A percentile compares a stretch with the other conserved stretches of the same genome.
Conservation (phyloP, 2,113 vertebrate species). For the Myotis davidii region DNA sequence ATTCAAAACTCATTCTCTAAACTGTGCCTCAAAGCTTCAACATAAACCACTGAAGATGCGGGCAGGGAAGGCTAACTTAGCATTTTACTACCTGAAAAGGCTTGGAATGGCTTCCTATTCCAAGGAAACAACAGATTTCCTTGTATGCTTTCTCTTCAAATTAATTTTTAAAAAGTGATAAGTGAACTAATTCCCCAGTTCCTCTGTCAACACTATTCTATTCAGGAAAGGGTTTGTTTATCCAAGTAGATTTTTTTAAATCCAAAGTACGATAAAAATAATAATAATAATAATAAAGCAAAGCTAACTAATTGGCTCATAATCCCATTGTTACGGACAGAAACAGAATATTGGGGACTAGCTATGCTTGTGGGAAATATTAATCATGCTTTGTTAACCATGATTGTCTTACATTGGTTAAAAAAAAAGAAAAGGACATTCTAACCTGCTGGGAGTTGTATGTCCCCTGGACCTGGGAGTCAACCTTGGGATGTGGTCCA, state of each 20-base stretch:
- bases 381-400: too few species aligned
- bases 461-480: too few species aligned
- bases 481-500: too few species aligned
- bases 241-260: not conserved
- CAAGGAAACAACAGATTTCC: conserved; percentile 43
- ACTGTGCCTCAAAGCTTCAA: not conserved
- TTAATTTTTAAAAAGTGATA: not conserved
- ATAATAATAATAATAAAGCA: not conserved
- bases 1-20: conserved; percentile 11
- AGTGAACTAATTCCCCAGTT: not conserved
- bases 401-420: too few species aligned
- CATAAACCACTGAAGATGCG: not conserved
- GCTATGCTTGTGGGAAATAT: too few species aligned
- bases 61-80: not conserved
- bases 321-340: not conserved
- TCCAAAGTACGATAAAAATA: not conserved
- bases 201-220: not conserved
- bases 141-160: not conserved
- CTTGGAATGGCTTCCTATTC: not conserved
- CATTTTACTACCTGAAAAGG: conserved; percentile 23
- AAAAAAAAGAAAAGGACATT: too few species aligned
- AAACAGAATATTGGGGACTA: too few species aligned
- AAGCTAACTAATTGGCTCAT: conserved; percentile 37
- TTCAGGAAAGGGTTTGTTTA: not conserved
- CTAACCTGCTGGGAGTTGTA: too few species aligned